Base-by-base conservation (phyloP, 2,797 vertebrate genomes). In the Discoglossus pictus region DNA sequence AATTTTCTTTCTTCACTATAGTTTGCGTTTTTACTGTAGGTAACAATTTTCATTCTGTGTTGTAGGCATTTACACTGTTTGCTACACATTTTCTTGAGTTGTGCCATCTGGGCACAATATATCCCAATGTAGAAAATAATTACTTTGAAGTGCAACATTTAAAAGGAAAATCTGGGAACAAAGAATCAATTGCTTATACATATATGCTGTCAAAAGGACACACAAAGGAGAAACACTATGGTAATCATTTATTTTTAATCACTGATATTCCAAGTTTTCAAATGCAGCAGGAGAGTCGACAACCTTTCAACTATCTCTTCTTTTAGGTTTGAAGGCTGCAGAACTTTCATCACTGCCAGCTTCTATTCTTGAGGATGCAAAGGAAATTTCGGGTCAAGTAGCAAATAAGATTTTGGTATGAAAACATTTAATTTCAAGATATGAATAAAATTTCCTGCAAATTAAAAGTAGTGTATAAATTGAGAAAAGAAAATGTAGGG, bases 61-160 rank as follows among this genome's bases (percentile, higher is more conserved):
- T 47, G 67, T 69, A 98, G 97, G 94, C 93, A 1, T 99, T 97
- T 86, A 98, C 93, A 18, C 75, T 99, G 66, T 98, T 98, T 83
- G 94, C 94, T 61, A 98, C 96, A 1, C 97, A 99, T 84, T 99
- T 92, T 73, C 86, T 99, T 78, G 95, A 98, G 75, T 82, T 99
- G 9, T 98, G 95, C 80, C 94, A 94, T 35, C 84, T 98, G 20
- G 90, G 94, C 48, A 80, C 83, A 70, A 81, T 97, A 17, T 98
- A 98, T 83, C 95, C 93, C 44, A 98, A 97, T 1, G 92, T 94
- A 74, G 93, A 96, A 84, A 98, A 98, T 76, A 89, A 93, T 78
- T 92, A 99, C 83, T 96, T 98, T 91, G 92, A 93, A 86, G 93
- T 99, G 68, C 92, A 94, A 34, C 95, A 97, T 74, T 82, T 88